A percentile compares a stretch with the other conserved stretches of the same genome.
phyloP scores from a whole-genome alignment of 1,140 invertebrate genomes.

The Pseudomyrmex sp. region DNA sequence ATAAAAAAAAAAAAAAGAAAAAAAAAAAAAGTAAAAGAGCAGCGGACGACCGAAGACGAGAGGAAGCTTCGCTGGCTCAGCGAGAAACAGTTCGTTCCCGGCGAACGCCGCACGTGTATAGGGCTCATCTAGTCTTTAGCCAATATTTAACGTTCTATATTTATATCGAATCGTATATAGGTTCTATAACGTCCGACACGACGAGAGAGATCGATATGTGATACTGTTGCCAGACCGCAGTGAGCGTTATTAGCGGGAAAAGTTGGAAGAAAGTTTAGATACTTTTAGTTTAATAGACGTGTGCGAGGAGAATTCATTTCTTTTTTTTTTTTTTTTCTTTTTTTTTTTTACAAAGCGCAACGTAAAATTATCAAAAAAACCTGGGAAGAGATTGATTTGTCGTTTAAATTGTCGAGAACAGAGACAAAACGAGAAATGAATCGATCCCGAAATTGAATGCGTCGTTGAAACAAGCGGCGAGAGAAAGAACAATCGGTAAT shows the following conservation, averaged over 20 bases:
- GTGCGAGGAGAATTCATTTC: not conserved
- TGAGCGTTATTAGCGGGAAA: slow-evolving; percentile 22
- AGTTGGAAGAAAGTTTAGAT: slow-evolving; percentile 22
- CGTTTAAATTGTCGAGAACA: not conserved
- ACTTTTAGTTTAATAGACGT: slow-evolving; percentile 1
- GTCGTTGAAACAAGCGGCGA: slow-evolving; percentile 2
- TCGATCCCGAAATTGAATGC: slow-evolving; percentile 5
- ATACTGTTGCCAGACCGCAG: slow-evolving; percentile 25
- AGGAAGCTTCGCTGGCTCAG: slow-evolving; percentile 38
- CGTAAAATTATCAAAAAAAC: too few relatives aligned
- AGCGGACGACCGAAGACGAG: slow-evolving; percentile 20
- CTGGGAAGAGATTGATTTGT: too few relatives aligned
- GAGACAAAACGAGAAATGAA: not conserved
- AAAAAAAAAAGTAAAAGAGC: slow-evolving; percentile 8
- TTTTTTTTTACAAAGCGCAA: too few relatives aligned
- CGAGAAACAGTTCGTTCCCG: slow-evolving; percentile 45
- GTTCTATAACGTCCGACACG: slow-evolving; percentile 32
- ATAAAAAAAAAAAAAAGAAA: slow-evolving; percentile 10
- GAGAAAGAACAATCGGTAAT: not conserved
- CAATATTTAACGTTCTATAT: slow-evolving; percentile 62
- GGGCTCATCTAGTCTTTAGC: slow-evolving; percentile 56
- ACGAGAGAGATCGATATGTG: slow-evolving; percentile 42
- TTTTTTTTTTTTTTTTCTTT: too few relatives aligned
- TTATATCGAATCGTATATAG: slow-evolving; percentile 48
- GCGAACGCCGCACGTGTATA: slow-evolving; percentile 37